Evolutionary conservation across 2,888 invertebrate species (phyloP), one percentile per base, ranked within the genome.

Genomic region (Acanthosoma haemorrhoidale): DNA sequence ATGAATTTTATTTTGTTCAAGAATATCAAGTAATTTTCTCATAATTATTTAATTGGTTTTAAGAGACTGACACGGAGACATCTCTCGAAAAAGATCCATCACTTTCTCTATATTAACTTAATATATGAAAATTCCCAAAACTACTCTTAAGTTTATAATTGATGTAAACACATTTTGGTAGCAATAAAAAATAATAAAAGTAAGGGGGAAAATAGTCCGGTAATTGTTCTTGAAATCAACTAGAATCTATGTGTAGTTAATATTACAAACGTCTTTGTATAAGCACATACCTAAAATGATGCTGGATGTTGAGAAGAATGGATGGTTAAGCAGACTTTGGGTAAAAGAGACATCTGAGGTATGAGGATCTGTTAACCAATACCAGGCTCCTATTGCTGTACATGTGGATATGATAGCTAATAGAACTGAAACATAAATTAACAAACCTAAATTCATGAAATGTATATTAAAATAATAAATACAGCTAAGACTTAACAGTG

Each of bases 341-440:
- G 90, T 87, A 73, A 97, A 87, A 5, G 94, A 90, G 38, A 96
- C 90, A 69, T 93, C 88, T n/a, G 94, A 89, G 18, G 96, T 96
- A 70, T 91, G 87, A 0, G 96, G 96, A 80, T 97, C 97, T 77
- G 91, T 89, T 57, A 98, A 83, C 97, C 97, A 98, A 78, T 94
- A 92, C 87, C 94, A 96, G 3, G 97, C 96, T 8, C 96, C 95
- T 70, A 94, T 88, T 11, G 95, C 93, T 68, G 96, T 95, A 77
- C 94, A 94, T 16, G 94, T 84, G 1, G 96, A 92, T 73, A 94
- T 89, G 64, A 93, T 86, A 68, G 89, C 87, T 76, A 98, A 82
- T 57, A 96, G 83, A 80, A 96, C 95, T 96, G 83, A 82, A 80
- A 31, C 4, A 60, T 31, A 60, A 9, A 43, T n/a, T 11, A 15